These are phyloP conservation scores for Cheumatopsyche charites DNA, from an alignment of 1,140 invertebrate genomes.

Conservation along the genomic window DNA sequence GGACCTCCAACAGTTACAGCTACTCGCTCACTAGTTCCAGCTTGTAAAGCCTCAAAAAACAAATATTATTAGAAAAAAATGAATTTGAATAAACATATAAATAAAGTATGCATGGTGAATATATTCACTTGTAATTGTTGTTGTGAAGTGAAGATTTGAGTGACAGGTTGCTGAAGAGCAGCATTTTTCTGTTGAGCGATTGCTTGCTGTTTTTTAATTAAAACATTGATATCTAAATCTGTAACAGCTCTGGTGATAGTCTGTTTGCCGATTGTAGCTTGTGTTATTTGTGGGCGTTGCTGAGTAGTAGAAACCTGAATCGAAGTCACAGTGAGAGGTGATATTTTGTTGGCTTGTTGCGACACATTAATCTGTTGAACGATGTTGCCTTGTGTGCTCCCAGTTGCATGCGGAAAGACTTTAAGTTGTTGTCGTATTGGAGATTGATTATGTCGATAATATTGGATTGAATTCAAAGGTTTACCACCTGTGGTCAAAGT, in stretches of 20 bases:
- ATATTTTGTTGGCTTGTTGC: slow-evolving; percentile 48
- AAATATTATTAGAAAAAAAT: background rate
- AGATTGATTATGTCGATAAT: slow-evolving; percentile 58
- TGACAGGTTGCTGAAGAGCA: slow-evolving; percentile 57
- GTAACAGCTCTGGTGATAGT: slow-evolving; percentile 64
- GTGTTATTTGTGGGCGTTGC: slow-evolving; percentile 48
- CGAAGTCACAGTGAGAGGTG: slow-evolving; percentile 53
- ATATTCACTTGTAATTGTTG: slow-evolving; percentile 45
- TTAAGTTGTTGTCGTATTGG: slow-evolving; percentile 56
- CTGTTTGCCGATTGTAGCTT: slow-evolving; percentile 50
- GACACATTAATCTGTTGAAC: slow-evolving; percentile 51
- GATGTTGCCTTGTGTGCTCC: slow-evolving; percentile 47
- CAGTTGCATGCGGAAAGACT: slow-evolving; percentile 51
- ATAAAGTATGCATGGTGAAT: background rate
- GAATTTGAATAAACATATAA: background rate
- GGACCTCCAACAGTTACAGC: slow-evolving; percentile 25
- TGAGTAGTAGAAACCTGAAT: slow-evolving; percentile 46
- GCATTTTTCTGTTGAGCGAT: slow-evolving; percentile 63
- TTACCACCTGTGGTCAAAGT: slow-evolving; percentile 57
- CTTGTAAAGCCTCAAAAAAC: slow-evolving; percentile 25
- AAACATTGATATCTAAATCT: slow-evolving; percentile 72
- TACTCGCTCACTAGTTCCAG: slow-evolving; percentile 32
- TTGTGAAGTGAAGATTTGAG: slow-evolving; percentile 56
- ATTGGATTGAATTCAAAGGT: slow-evolving; percentile 59
- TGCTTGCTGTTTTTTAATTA: slow-evolving; percentile 71